Evolutionary conservation across 2,797 vertebrate species (phyloP), one percentile per base, ranked within the genome.

Genomic region (Pseudochirops corinnae): DNA sequence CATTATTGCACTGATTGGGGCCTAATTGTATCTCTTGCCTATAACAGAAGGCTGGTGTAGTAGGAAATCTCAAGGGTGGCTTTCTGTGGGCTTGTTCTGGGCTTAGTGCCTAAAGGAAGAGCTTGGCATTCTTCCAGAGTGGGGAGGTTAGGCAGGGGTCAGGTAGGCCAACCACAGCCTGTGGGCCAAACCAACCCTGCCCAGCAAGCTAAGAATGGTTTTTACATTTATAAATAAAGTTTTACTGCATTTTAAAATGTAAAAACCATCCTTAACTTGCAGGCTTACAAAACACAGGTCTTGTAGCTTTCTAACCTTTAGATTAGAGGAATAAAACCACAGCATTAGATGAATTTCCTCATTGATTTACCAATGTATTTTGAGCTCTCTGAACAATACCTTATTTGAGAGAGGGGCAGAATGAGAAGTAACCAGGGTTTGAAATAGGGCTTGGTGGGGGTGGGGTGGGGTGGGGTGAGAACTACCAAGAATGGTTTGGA

Each of bases 11-110:
- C 74, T 50, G 24, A 82, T 82, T 39, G 67, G 0, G 56, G n/a
- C 90, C 93, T 9, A 60, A 93, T 26, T 90, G 33, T 93, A 55
- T 91, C 9, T 74, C 29, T 94, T 56, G 5, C 90, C n/a, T 56
- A 91, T n/a, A 67, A 10, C 92, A 56, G 91, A 60, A 31, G 93
- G 57, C 56, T 94, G 56, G 39, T 95, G 18, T 24, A 94, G 7
- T n/a, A 94, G 95, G 39, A 92, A 92, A 93, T 91, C 56, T 94
- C 33, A 55, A 95, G 53, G 31, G 24, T 24, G 29, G 39, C 46
- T 92, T 56, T 62, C 46, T 90, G 90, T 58, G 74, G 18, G 62
- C 14, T 55, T 93, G 62, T 91, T 93, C 93, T 92, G 94, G 93
- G 56, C 57, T 52, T 24, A 56, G 31, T 94, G 56, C 92, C n/a